Conservation (phyloP, 2,888 invertebrate species). For the Nephrotoma guestfalica region DNA sequence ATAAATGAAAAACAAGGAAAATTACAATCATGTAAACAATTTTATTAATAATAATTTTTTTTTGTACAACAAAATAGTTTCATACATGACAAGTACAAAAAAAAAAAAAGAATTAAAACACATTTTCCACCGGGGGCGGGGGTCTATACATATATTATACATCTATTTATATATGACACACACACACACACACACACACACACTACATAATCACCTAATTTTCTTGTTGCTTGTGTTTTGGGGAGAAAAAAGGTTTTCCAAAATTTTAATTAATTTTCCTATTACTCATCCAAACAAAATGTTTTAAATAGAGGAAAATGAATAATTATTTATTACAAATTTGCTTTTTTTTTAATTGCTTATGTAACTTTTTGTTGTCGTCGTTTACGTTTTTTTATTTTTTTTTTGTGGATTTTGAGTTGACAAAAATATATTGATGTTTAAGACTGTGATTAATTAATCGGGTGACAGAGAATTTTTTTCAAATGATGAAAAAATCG, state of each 20-base stretch:
- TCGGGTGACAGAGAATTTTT: not conserved
- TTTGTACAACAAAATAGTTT: not conserved
- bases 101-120: not conserved
- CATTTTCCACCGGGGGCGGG: too few species aligned
- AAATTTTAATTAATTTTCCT: not conserved
- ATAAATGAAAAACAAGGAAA: not conserved
- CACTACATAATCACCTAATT: not conserved
- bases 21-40: not conserved
- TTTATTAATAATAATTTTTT: not conserved
- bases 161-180: too few species aligned
- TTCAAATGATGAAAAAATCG: not conserved
- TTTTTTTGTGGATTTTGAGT: not conserved
- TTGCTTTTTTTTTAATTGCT: not conserved
- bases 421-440: not conserved
- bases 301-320: not conserved
- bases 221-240: not conserved
- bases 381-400: not conserved
- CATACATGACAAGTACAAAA: not conserved
- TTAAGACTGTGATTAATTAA: not conserved
- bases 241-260: not conserved
- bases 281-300: not conserved
- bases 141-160: too few species aligned
- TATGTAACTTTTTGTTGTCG: not conserved
- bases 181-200: not conserved
- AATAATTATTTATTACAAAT: not conserved